Base-by-base conservation (phyloP, 2,888 invertebrate species). In the Cyclophora punctaria region DNA sequence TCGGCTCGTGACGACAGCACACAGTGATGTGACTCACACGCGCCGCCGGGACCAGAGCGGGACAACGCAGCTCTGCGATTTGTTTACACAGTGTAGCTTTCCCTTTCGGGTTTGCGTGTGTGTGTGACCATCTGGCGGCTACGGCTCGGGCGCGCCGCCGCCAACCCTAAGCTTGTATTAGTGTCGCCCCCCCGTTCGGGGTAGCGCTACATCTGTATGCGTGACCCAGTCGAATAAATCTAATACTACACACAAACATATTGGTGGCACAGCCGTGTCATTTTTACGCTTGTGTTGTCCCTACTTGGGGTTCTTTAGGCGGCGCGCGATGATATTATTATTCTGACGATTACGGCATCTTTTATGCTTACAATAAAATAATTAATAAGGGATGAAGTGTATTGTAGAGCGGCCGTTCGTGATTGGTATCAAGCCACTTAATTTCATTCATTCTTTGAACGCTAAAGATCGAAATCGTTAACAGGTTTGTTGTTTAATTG, bases 361-460 rank as follows among this genome's bases (percentile, higher is more conserved):
- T 87, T 87, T 87, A 87, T 84, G 85, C 83, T 78, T 80, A 84
- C 87, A 86, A 88, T 88, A 87, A 88, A 88, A 87, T 86, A 88
- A 88, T 88, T 88, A 88, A 87, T 88, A 88, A 88, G 86, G 87
- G 88, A 85, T 86, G 84, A 78, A 83, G 81, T 78, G 80, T 80
- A 83, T 87, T 86, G 85, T 85, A 70, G 75, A 63, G 66, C 71
- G 75, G 79, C 78, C 76, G 78, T 76, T 78, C 64, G 80, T 71
- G 88, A 88, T 88, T 75, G 77, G 80, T 86, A 88, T 87, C 87
- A 61, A 69, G 64, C 69, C 73, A 76, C 76, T 85, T 80, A 76
- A 73, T 74, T 78, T 75, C 74, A 74, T 80, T 81, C 74, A 78
- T 71, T 73, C 69, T 80, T 74, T 75, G 67, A 73, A 77, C 77